Evolutionary conservation across 2,888 invertebrate genomes (phyloP).

Genomic region (Tetropium fuscum): DNA sequence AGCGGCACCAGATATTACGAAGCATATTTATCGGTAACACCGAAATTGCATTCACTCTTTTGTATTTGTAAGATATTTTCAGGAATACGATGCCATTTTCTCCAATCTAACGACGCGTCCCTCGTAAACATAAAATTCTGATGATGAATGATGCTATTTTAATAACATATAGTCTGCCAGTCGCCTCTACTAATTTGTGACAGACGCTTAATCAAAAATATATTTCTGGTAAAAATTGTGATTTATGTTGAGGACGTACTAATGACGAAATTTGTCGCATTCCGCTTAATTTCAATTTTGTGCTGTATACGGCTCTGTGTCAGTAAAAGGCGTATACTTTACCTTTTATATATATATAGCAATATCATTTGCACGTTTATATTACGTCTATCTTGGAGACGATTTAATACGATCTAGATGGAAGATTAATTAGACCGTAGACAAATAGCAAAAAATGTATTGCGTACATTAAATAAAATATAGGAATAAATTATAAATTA

Average conservation of each 20-base stretch:
- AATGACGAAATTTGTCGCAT: conserved; percentile 5
- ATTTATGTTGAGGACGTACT: conserved; percentile 11
- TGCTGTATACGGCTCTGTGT: too few relatives aligned
- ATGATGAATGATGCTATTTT: conserved; percentile 37
- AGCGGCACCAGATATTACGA: conserved; percentile 7
- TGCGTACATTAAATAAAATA: too few relatives aligned
- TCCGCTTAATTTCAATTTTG: conserved; percentile 13
- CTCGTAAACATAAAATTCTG: conserved; percentile 28
- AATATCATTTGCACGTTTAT: too few relatives aligned
- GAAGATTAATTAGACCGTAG: too few relatives aligned
- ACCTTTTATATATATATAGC: too few relatives aligned
- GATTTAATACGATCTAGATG: too few relatives aligned
- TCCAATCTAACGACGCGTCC: conserved; percentile 18
- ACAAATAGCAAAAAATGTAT: too few relatives aligned
- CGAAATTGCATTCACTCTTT: conserved; percentile 1
- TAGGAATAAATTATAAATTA: too few relatives aligned
- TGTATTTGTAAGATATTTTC: conserved; percentile 17
- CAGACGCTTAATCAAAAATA: conserved; percentile 29
- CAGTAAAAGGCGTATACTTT: too few relatives aligned
- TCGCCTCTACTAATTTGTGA: conserved; percentile 28
- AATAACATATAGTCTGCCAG: conserved; percentile 31
- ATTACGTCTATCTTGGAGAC: too few relatives aligned
- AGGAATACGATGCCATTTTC: conserved; percentile 16
- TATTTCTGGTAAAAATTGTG: conserved; percentile 17
- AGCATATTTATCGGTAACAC: neutral